These are phyloP conservation scores for Biston stratarius DNA, from an alignment of 2,888 invertebrate species.

Conservation along the genomic window DNA sequence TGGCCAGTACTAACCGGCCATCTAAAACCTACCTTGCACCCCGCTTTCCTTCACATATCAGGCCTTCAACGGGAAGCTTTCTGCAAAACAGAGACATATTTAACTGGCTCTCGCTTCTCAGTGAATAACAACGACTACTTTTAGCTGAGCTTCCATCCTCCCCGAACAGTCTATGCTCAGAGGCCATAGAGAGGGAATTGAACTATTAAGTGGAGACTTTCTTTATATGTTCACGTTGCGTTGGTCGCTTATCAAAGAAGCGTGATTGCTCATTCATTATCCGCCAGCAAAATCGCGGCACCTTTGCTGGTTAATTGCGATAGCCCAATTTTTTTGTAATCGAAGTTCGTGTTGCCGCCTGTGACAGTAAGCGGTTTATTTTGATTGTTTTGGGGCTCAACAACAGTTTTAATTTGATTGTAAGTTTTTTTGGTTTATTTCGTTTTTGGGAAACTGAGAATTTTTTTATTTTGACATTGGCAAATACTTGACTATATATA, in stretches of 20 bases:
- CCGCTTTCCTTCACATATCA: conserved; percentile 1
- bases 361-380: conserved; percentile 46
- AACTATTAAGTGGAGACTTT: conserved; percentile 40
- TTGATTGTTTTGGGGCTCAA: conserved; percentile 34
- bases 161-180: conserved; percentile 31
- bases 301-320: conserved; percentile 67
- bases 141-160: conserved; percentile 39
- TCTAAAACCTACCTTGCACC: conserved; percentile 24
- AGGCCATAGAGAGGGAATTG: conserved; percentile 44
- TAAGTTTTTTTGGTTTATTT: neutral
- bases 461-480: neutral
- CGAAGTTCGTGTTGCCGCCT: conserved; percentile 45
- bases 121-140: conserved; percentile 32
- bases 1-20: conserved; percentile 37
- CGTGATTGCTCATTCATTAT: conserved; percentile 72
- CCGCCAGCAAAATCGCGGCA: conserved; percentile 65
- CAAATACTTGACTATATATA: neutral
- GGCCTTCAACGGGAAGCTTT: conserved; percentile 10
- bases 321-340: conserved; percentile 60
- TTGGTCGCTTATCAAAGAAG: conserved; percentile 58
- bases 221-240: conserved; percentile 49
- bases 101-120: conserved; percentile 16
- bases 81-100: conserved; percentile 19
- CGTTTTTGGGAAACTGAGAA: neutral
- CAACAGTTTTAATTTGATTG: conserved; percentile 15